Conservation (phyloP, 2,797 vertebrate genomes). For the Cyclopterus lumpus region DNA sequence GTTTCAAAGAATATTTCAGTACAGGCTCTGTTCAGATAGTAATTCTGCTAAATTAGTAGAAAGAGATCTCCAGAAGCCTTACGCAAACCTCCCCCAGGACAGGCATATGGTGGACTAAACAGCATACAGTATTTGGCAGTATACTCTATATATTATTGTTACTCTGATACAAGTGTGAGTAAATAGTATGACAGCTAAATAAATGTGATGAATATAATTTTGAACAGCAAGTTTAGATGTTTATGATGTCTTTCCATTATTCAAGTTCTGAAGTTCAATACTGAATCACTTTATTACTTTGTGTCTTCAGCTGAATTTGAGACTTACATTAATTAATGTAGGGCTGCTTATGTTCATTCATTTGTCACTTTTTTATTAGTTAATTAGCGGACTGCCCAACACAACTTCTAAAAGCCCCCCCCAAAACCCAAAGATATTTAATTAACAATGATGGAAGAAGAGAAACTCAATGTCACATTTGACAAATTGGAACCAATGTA, state of each 20-base stretch:
- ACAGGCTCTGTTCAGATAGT: constrained; percentile 56
- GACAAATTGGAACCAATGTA: background rate
- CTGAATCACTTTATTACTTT: background rate
- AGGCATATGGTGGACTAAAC: constrained; percentile 56
- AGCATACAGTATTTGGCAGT: constrained; percentile 35
- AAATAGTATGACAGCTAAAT: constrained; percentile 38
- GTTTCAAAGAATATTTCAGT: constrained; percentile 75
- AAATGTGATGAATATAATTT: constrained; percentile 37
- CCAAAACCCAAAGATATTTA: background rate
- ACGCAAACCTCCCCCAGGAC: constrained; percentile 70
- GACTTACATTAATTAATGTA: background rate
- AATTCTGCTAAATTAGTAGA: constrained; percentile 55
- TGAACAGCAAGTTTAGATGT: constrained; percentile 14
- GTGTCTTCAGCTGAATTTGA: background rate
- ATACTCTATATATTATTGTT: constrained; percentile 27
- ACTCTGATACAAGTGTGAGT: constrained; percentile 35
- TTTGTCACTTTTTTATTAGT: background rate
- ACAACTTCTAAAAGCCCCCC: background rate
- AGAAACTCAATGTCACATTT: constrained; percentile 10
- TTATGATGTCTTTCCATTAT: background rate
- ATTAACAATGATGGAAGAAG: constrained; percentile 1
- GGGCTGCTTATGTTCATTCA: background rate
- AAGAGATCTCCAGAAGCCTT: constrained; percentile 63
- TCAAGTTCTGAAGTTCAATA: constrained; percentile 8
- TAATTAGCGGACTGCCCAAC: background rate